phyloP scores from a whole-genome alignment of 1,140 invertebrate species.

The Lysiphlebus fabarum region DNA sequence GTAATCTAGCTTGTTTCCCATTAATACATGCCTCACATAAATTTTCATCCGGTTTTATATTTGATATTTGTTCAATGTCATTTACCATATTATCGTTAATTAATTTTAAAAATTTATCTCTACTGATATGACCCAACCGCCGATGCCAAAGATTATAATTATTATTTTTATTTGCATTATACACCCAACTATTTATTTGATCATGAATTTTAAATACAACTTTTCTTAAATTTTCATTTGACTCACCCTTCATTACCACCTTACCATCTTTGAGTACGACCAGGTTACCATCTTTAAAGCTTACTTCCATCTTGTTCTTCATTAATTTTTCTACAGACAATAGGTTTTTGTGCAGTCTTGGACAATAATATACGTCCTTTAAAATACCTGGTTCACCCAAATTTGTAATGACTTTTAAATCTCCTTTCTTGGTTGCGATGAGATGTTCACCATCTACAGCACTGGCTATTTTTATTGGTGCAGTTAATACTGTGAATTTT shows the following conservation, averaged over 20 bases:
- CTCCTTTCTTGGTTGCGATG: slow-evolving; percentile 33
- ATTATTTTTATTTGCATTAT: too few species aligned
- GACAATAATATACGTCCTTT: slow-evolving; percentile 5
- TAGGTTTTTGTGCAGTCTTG: background rate
- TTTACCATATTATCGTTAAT: background rate
- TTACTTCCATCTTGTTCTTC: too few species aligned
- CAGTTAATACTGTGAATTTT: slow-evolving; percentile 13
- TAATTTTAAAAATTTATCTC: slow-evolving; percentile 16
- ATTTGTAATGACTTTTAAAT: slow-evolving; percentile 23
- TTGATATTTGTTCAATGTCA: background rate
- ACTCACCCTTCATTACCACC: too few species aligned
- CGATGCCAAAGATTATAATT: too few species aligned
- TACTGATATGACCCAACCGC: slow-evolving; percentile 30
- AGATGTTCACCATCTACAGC: slow-evolving; percentile 32
- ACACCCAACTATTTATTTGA: too few species aligned
- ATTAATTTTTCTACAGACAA: too few species aligned
- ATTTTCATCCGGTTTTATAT: slow-evolving; percentile 15
- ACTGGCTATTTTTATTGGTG: slow-evolving; percentile 25
- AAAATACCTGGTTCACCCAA: slow-evolving; percentile 29
- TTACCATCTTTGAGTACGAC: too few species aligned
- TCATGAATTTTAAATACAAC: too few species aligned
- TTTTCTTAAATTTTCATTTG: too few species aligned
- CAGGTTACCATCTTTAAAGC: too few species aligned
- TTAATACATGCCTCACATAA: slow-evolving; percentile 34
- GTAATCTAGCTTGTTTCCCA: too few species aligned